Conservation (phyloP, 2,888 invertebrate genomes). For the Eledona agricola region DNA sequence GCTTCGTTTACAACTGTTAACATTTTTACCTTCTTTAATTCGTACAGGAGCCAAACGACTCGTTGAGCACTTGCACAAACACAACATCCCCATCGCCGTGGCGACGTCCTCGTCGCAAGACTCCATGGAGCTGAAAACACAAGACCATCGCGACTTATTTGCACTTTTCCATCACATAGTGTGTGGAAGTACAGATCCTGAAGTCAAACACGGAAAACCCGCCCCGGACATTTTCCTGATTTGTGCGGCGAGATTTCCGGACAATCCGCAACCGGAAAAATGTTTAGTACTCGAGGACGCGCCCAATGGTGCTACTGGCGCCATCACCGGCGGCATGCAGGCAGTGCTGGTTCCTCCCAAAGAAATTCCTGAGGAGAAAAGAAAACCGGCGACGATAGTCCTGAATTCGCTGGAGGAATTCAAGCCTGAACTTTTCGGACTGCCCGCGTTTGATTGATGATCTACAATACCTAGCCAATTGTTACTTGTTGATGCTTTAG, state of each 20-base stretch:
- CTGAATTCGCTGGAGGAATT: constrained; percentile 81
- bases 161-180: constrained; percentile 68
- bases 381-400: constrained; percentile 73
- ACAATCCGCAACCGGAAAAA: constrained; percentile 62
- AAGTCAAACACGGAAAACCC: constrained; percentile 76
- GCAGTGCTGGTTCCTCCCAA: constrained; percentile 82
- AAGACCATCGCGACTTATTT: constrained; percentile 64
- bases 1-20: background rate
- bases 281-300: constrained; percentile 93
- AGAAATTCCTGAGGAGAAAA: constrained; percentile 62
- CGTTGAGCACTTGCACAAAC: constrained; percentile 69
- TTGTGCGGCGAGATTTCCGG: constrained; percentile 68
- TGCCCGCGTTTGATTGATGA: constrained; percentile 65
- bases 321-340: constrained; percentile 84
- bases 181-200: constrained; percentile 71
- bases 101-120: constrained; percentile 73
- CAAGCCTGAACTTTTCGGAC: constrained; percentile 84
- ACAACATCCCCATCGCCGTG: constrained; percentile 72
- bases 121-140: constrained; percentile 67
- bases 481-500: no score
- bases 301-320: constrained; percentile 86
- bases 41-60: constrained; percentile 60
- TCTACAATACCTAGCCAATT: no score
- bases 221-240: constrained; percentile 75
- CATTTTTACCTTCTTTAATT: background rate